Evolutionary conservation across 2,113 vertebrate species (phyloP), one percentile per base, ranked within the genome.

Genomic region (Ciconia maguari): DNA sequence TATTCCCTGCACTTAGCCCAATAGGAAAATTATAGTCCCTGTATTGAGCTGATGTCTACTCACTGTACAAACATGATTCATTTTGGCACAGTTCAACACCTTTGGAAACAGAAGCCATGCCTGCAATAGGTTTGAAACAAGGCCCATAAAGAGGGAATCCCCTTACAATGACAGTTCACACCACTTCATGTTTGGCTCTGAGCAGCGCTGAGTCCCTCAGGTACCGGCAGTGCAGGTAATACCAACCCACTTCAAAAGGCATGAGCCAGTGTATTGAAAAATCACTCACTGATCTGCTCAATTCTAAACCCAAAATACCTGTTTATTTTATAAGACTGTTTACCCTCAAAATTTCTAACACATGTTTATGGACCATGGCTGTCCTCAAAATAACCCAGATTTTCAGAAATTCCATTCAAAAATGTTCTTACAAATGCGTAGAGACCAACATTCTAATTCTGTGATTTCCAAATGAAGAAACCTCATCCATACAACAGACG

Each of bases 381-480:
- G 44, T 36, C 54, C 66, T 90, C 90, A 93, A 95, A 97, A 93
- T 48, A 91, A 92, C 68, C 44, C 55, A 72, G 74, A 57, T 64
- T 93, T 93, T 69, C 68, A 92, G 71, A 94, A 92, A 76, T 36
- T 57, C 36, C 58, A 70, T 96, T 96, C 74, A 96, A 79, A 96
- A 87, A 54, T 49, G 36, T 49, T 48, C 5, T n/a, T 62, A 60
- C 16, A 77, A 70, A 49, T 42, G 51, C 41, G 36, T 16, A 41
- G 61, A 68, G 55, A n/a, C 8, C 4, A 6, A n/a, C 17, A 25
- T 18, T 46, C 8, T 38, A 48, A 51, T 51, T 42, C 46, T 48
- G 41, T 9, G 13, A 14, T 29, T 36, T 64, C 48, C 42, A 49
- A 75, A 42, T 14, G n/a, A 60, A 69, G n/a, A 74, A 61, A 18